A percentile compares a stretch with the other conserved stretches of the same genome.
phyloP scores from a whole-genome alignment of 2,113 vertebrate genomes.

The Boulengeromyrus knoepffleri region DNA sequence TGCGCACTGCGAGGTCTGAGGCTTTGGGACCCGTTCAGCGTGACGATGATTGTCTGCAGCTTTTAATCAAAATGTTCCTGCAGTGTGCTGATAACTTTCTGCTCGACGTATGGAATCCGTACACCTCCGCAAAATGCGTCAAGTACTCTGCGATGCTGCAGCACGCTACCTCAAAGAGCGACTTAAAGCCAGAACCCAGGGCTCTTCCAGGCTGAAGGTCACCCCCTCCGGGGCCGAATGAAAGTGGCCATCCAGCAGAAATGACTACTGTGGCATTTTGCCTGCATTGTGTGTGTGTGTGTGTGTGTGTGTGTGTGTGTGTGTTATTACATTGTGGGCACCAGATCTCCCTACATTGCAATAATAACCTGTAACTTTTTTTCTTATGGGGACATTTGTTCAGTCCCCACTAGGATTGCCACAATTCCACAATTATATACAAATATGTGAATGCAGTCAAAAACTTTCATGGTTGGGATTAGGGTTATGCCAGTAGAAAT shows the following conservation, averaged over 20 bases:
- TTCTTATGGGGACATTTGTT: neutral
- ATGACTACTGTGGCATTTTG: too few species aligned
- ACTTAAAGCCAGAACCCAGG: neutral
- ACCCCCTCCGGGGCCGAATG: neutral
- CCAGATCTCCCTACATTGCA: neutral
- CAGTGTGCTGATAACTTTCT: neutral
- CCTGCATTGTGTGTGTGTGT: neutral
- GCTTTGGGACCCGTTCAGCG: neutral
- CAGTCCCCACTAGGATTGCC: neutral
- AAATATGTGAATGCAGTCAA: neutral
- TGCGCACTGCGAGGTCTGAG: neutral
- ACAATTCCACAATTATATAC: neutral
- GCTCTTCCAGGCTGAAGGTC: neutral
- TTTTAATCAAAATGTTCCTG: conserved; percentile 3
- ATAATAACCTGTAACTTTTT: neutral
- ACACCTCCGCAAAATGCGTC: neutral
- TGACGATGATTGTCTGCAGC: neutral
- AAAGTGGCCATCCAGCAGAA: neutral
- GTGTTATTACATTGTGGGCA: neutral
- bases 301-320: neutral
- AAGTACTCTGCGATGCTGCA: neutral
- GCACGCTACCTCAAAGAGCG: neutral
- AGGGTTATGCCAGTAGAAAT: neutral
- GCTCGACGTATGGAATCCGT: neutral
- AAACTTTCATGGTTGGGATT: neutral